These are phyloP conservation scores for Parambassis ranga DNA, from an alignment of 2,797 vertebrate species.

Conservation along the genomic window DNA sequence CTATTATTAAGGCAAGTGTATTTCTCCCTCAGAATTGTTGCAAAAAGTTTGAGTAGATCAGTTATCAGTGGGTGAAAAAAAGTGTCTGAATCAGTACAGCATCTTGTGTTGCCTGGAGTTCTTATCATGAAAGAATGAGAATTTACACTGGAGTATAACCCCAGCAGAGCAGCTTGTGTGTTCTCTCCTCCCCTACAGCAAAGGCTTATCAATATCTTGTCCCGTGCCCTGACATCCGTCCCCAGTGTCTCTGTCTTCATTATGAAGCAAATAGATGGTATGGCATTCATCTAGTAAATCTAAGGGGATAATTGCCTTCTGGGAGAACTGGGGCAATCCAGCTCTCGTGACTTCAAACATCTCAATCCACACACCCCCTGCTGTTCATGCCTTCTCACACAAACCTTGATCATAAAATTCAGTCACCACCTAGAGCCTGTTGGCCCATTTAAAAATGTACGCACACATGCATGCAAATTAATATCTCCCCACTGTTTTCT, in stretches of 20 bases:
- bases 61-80: not conserved
- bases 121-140: constrained; percentile 30
- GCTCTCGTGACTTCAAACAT: constrained; percentile 63
- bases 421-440: constrained; percentile 36
- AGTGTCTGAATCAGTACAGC: not conserved
- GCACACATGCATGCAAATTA: constrained; percentile 48
- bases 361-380: constrained; percentile 45
- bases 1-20: no score
- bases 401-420: constrained; percentile 64
- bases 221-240: constrained; percentile 4
- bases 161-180: constrained; percentile 15
- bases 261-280: constrained; percentile 14
- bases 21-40: no score
- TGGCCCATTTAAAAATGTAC: constrained; percentile 47
- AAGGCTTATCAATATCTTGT: not conserved
- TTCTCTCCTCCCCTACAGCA: not conserved
- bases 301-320: constrained; percentile 50
- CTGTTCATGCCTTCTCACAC: constrained; percentile 44
- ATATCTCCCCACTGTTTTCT: constrained; percentile 44
- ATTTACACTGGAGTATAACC: constrained; percentile 16
- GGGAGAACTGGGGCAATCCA: constrained; percentile 39
- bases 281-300: constrained; percentile 29
- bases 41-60: not conserved
- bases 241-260: constrained; percentile 17
- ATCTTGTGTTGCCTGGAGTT: not conserved